Evolutionary conservation across 2,113 vertebrate genomes (phyloP).

Genomic region (Choloepus hoffmanni): DNA sequence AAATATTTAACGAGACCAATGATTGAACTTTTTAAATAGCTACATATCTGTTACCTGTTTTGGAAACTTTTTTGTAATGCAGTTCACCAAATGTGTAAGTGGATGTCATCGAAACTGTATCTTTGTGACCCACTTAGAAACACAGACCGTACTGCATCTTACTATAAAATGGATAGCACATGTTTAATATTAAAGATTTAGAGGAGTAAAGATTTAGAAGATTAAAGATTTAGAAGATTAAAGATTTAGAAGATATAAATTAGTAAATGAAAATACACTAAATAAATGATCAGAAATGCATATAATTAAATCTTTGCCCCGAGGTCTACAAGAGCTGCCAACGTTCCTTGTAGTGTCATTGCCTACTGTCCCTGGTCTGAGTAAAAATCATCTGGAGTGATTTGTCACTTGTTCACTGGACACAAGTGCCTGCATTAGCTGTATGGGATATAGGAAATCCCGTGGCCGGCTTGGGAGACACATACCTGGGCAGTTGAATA

Average conservation of each 20-base stretch:
- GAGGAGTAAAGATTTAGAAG: too few relatives aligned
- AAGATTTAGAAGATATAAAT: not conserved
- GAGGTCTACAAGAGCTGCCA: not conserved
- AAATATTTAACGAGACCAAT: not conserved
- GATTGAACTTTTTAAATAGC: not conserved
- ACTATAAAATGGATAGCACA: not conserved
- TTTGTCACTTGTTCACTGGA: not conserved
- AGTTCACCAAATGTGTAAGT: not conserved
- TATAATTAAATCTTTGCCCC: not conserved
- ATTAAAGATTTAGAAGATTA: too few relatives aligned
- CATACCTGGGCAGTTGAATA: not conserved
- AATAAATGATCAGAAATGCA: not conserved
- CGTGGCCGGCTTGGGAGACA: not conserved
- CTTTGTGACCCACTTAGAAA: not conserved
- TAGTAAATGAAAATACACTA: not conserved
- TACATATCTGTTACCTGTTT: not conserved
- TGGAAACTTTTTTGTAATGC: not conserved
- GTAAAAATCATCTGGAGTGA: not conserved
- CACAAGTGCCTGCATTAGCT: not conserved
- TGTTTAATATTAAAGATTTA: not conserved
- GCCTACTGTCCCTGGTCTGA: too few relatives aligned
- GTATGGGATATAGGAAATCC: too few relatives aligned
- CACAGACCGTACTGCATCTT: accelerated
- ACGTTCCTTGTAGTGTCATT: not conserved
- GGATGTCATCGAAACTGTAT: not conserved